phyloP scores from a whole-genome alignment of 2,888 invertebrate genomes.

The Drosophila neotestacea region DNA sequence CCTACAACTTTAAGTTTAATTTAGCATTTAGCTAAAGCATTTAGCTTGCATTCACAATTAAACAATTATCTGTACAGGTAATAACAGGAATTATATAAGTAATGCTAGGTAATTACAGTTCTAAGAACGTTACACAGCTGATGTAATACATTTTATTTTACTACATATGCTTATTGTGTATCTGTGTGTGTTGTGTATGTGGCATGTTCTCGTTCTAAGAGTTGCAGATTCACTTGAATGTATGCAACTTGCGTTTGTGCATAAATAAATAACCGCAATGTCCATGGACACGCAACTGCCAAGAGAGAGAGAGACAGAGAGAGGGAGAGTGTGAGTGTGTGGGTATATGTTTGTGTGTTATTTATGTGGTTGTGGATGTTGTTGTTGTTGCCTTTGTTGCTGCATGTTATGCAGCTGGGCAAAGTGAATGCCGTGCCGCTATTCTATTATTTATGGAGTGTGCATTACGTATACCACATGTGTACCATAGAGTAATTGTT shows the following conservation, averaged over 20 bases:
- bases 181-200: neutral
- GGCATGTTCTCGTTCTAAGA: conserved; percentile 20
- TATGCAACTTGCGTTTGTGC: conserved; percentile 56
- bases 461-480: conserved; percentile 65
- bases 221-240: conserved; percentile 33
- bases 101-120: conserved; percentile 3
- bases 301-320: neutral
- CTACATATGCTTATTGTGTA: neutral
- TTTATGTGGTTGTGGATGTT: conserved; percentile 3
- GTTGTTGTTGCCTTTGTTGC: neutral
- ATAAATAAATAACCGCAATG: conserved; percentile 61
- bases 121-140: neutral
- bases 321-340: no score
- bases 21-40: no score
- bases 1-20: neutral
- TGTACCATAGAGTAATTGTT: conserved; percentile 18
- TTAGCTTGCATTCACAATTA: neutral
- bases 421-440: conserved; percentile 38
- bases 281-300: conserved; percentile 55
- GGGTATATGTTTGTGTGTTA: neutral
- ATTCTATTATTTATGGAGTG: conserved; percentile 70
- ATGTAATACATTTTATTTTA: conserved; percentile 12
- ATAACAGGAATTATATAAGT: conserved; percentile 7
- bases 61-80: neutral
- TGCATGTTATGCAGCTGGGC: conserved; percentile 46